These are phyloP conservation scores for Pardalotus punctatus DNA, from an alignment of 2,113 vertebrate genomes.

Conservation along the genomic window DNA sequence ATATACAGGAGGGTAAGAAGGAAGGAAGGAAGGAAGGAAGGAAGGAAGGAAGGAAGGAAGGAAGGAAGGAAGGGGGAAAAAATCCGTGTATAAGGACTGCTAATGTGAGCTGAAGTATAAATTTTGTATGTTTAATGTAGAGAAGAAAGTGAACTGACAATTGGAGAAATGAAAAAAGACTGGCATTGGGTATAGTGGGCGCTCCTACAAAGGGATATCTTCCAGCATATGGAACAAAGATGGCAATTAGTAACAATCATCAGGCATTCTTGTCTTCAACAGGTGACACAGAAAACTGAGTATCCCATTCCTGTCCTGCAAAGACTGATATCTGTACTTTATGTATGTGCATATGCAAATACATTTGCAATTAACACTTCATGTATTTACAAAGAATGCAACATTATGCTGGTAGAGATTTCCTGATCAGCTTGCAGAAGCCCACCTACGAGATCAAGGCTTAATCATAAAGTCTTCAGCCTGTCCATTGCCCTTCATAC, in stretches of 20 bases:
- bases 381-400: neutral
- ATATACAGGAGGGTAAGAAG: too few species aligned
- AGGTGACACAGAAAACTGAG: neutral
- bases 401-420: neutral
- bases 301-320: neutral
- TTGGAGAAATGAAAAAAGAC: neutral
- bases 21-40: neutral
- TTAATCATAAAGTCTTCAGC: neutral
- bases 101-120: neutral
- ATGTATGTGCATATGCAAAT: accelerated
- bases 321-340: neutral
- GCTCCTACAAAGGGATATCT: neutral
- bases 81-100: neutral
- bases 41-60: neutral
- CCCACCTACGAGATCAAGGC: accelerated
- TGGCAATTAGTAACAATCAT: neutral
- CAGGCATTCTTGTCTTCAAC: neutral
- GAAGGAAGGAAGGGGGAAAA: neutral
- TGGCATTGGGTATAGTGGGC: neutral
- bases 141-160: neutral
- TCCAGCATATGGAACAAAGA: neutral
- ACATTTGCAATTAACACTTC: neutral
- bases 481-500: neutral
- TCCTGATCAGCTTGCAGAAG: neutral
- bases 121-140: neutral